Percentiles rank a stretch among this genome's conserved stretches.
Conservation (phyloP, 2,888 invertebrate species). For the Heteromyza rotundicornis region DNA sequence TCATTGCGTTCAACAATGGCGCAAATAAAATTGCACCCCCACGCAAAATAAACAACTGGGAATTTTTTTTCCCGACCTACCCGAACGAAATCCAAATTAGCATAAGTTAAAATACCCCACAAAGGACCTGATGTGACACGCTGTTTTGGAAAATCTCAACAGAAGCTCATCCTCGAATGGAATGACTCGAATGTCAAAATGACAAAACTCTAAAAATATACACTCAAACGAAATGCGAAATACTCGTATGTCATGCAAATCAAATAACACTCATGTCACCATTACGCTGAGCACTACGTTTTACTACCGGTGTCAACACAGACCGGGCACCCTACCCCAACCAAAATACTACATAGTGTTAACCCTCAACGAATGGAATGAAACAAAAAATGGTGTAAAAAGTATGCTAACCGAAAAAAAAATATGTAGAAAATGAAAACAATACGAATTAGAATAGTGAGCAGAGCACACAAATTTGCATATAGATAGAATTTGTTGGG, state of each 20-base stretch:
- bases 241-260: conserved; percentile 21
- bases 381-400: no score
- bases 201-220: not conserved
- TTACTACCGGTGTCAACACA: not conserved
- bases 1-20: no score
- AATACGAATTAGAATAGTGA: conserved; percentile 20
- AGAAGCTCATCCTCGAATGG: no score
- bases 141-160: not conserved
- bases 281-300: conserved; percentile 3
- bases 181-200: no score
- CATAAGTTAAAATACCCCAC: not conserved
- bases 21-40: no score
- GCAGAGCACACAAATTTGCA: conserved; percentile 27
- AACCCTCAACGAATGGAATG: no score
- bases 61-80: no score
- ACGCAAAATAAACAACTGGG: no score
- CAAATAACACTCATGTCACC: conserved; percentile 20
- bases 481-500: conserved; percentile 21
- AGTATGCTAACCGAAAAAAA: no score
- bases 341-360: no score
- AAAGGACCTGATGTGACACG: not conserved
- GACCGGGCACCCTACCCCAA: no score
- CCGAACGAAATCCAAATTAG: no score
- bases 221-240: not conserved
- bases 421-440: not conserved